phyloP scores from a whole-genome alignment of 2,797 vertebrate species.

The Muraenolepis orangiensis region DNA sequence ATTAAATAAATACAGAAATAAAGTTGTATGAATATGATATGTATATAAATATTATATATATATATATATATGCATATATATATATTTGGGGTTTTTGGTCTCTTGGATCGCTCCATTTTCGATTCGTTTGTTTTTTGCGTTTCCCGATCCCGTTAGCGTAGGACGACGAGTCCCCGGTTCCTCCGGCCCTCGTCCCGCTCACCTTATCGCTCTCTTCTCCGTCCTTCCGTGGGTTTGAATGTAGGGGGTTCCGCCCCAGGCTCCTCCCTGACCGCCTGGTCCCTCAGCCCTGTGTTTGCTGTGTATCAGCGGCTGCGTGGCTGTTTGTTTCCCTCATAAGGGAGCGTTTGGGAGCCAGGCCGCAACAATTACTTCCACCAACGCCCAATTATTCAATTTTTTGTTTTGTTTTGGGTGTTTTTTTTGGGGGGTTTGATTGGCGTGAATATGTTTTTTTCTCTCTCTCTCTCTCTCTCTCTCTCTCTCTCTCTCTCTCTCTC shows the following conservation, averaged over 20 bases:
- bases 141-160: no score
- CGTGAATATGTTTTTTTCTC: constrained; percentile 7
- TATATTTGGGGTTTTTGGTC: no score
- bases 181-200: not conserved
- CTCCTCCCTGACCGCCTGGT: not conserved
- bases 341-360: not conserved
- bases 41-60: no score
- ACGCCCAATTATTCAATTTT: constrained; percentile 1
- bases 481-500: no score
- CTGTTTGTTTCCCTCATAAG: constrained; percentile 14
- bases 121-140: no score
- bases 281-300: not conserved
- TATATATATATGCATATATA: no score
- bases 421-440: not conserved
- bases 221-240: no score
- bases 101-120: no score
- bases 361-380: constrained; percentile 17
- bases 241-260: not conserved
- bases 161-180: no score
- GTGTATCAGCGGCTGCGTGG: not conserved
- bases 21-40: no score
- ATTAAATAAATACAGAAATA: no score
- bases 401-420: not conserved
- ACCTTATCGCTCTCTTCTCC: not conserved
- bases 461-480: no score